A percentile compares a stretch with the other conserved stretches of the same genome.
Conservation (phyloP, 2,888 invertebrate genomes). For the Agapostemon virescens region DNA sequence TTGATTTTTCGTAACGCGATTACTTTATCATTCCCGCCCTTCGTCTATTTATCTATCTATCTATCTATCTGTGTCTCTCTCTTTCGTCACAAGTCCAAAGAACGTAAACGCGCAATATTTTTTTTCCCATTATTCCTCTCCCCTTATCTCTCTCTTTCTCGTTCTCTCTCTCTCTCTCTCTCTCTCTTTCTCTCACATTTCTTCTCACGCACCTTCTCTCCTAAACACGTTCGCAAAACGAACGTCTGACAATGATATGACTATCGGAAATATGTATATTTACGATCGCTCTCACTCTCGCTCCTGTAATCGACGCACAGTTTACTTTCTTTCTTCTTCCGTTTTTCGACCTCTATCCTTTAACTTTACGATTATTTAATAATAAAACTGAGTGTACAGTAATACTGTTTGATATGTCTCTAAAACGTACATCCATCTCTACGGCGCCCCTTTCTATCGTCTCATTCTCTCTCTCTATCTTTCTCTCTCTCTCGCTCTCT, state of each 20-base stretch:
- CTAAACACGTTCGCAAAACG: slow-evolving; percentile 20
- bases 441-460: slow-evolving; percentile 47
- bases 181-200: not conserved
- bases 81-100: not conserved
- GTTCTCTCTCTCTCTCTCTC: not conserved
- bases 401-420: slow-evolving; percentile 80
- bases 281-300: slow-evolving; percentile 55
- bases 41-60: not conserved
- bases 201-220: not conserved
- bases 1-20: slow-evolving; percentile 36
- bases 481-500: slow-evolving; percentile 7
- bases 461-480: slow-evolving; percentile 23
- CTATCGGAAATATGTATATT: slow-evolving; percentile 70
- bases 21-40: slow-evolving; percentile 25
- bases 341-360: not conserved
- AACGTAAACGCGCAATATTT: slow-evolving; percentile 1
- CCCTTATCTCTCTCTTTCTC: not conserved
- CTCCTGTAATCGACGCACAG: slow-evolving; percentile 32
- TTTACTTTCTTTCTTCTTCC: not conserved
- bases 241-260: slow-evolving; percentile 74
- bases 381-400: slow-evolving; percentile 76
- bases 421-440: slow-evolving; percentile 74
- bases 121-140: not conserved
- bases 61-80: not conserved
- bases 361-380: slow-evolving; percentile 64